Evolutionary conservation across 2,797 vertebrate genomes (phyloP).

Genomic region (Hirundo rustica): DNA sequence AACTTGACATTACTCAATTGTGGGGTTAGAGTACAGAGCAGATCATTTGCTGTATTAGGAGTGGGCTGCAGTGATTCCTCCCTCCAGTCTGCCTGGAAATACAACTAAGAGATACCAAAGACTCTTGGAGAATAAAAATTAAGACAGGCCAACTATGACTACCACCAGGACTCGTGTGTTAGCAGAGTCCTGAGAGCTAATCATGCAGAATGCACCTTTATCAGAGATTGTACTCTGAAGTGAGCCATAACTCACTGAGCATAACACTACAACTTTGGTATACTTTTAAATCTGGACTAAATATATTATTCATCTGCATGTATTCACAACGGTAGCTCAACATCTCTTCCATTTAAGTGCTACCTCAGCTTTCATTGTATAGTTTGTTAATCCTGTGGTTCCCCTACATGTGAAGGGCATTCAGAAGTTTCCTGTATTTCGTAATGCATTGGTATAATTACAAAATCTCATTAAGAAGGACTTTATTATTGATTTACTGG

Average conservation of each 20-base stretch:
- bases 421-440: slow-evolving; percentile 45
- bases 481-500: slow-evolving; percentile 73
- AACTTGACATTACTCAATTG: background rate
- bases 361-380: background rate
- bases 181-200: background rate
- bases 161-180: background rate
- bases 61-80: background rate
- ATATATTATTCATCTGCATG: slow-evolving; percentile 7
- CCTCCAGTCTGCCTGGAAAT: background rate
- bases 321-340: background rate
- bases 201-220: background rate
- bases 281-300: slow-evolving; percentile 26
- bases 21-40: background rate
- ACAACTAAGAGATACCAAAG: background rate
- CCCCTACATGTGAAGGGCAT: slow-evolving; percentile 27
- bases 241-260: background rate
- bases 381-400: slow-evolving; percentile 5
- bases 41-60: background rate
- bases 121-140: background rate
- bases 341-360: background rate
- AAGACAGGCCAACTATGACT: background rate
- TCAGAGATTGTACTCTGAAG: background rate
- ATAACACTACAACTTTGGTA: background rate
- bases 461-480: slow-evolving; percentile 71
- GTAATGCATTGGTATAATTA: slow-evolving; percentile 70